Evolutionary conservation across 2,888 invertebrate species (phyloP).

Genomic region (Idaea aversata): DNA sequence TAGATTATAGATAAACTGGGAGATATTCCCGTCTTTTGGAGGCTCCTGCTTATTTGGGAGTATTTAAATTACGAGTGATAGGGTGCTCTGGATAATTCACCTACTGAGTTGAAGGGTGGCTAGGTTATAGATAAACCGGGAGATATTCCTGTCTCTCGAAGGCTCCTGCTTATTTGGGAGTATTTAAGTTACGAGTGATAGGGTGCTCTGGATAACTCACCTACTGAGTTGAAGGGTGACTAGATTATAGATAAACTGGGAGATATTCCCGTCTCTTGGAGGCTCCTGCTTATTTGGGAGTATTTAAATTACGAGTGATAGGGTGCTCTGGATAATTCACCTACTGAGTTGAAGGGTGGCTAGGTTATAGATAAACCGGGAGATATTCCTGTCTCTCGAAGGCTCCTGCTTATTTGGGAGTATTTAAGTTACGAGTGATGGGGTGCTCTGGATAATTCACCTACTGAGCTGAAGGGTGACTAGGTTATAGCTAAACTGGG

Average conservation of each 20-base stretch:
- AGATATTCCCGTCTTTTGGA: too few species aligned
- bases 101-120: not conserved
- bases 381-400: not conserved
- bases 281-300: too few species aligned
- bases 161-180: too few species aligned
- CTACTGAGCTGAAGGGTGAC: not conserved
- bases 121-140: not conserved
- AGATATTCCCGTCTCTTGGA: not conserved
- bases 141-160: not conserved
- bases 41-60: too few species aligned
- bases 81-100: constrained; percentile 22
- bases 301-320: constrained; percentile 15
- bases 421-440: constrained; percentile 14
- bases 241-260: not conserved
- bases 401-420: too few species aligned
- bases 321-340: constrained; percentile 22
- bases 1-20: not conserved
- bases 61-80: constrained; percentile 15
- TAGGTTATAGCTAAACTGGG: not conserved
- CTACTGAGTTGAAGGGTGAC: constrained; percentile 1
- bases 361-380: not conserved
- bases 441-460: constrained; percentile 22
- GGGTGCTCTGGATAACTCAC: constrained; percentile 22
- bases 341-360: not conserved
- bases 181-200: constrained; percentile 14